Evolutionary conservation across 1,140 invertebrate species (phyloP), one percentile per base, ranked within the genome.

Genomic region (Drosophila chauvacae): DNA sequence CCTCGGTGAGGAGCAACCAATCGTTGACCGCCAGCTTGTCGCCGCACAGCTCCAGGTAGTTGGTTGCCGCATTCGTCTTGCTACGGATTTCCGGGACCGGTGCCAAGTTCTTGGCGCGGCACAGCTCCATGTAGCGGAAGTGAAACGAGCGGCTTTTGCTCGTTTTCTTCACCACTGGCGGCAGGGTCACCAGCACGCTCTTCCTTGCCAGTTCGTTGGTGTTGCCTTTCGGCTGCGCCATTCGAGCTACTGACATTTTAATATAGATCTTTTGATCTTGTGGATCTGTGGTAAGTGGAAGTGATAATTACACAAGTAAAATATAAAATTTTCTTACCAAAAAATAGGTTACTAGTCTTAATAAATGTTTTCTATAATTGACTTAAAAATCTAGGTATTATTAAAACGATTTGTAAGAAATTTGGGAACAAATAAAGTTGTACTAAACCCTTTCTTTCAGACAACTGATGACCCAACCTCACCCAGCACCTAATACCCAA

Each of bases 11-110:
- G 4, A 95, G 94, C 13, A 87, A 87, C 95, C 95, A 96, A 62
- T 96, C 95, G 61, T 94, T 94, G 57, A 94, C 93, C 58, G 94
- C 95, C 26, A 96, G 88, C 37, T 95, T 93, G 80, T 96, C 95
- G 11, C 93, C 94, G 28, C 92, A 93, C 48, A 95, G 94, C 58
- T 95, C 94, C 37, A 95, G 80, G 3, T 91, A 69, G 3, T 90
- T 93, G 50, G 91, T 93, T 39, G 92, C 92, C 41, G 87, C 88
- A 73, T 93, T 94, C 6, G 90, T 87, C 66, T 93, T 93, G 2
- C 90, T 75, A 16, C 85, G 87, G 11, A 92, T 80, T 3, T 92
- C 84, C 2, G 81, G 53, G 20, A 91, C 47, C 0, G 92, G 91
- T 16, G 79, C 68, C 33, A 84, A 39, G 75, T 92, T 92, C 70